phyloP scores from a whole-genome alignment of 2,888 invertebrate species.

The Orthosia cruda region DNA sequence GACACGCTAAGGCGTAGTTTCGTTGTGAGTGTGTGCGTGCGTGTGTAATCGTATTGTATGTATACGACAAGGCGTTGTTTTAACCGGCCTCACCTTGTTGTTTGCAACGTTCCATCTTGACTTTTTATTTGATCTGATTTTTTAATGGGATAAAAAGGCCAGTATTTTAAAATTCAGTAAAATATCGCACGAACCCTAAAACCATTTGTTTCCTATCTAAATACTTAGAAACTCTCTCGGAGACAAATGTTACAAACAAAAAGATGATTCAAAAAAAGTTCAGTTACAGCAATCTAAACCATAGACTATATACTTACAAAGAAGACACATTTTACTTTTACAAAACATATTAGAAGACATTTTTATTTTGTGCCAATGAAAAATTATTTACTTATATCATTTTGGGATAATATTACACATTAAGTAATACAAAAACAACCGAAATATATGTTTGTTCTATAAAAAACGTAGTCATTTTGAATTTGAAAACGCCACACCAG shows the following conservation, averaged over 20 bases:
- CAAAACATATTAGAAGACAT: constrained; percentile 53
- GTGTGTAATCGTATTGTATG: too few species aligned
- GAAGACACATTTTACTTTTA: constrained; percentile 53
- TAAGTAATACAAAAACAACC: background rate
- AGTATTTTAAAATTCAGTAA: constrained; percentile 12
- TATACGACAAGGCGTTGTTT: too few species aligned
- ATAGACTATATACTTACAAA: constrained; percentile 42
- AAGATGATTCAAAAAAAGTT: constrained; percentile 46
- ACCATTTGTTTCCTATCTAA: constrained; percentile 69
- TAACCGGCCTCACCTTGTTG: too few species aligned
- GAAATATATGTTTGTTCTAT: background rate
- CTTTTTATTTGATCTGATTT: too few species aligned
- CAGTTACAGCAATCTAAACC: constrained; percentile 34
- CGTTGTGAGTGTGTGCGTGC: too few species aligned
- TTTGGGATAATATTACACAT: too few species aligned
- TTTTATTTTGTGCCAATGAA: constrained; percentile 61
- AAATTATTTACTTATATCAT: too few species aligned
- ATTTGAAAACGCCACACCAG: background rate
- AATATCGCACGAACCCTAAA: constrained; percentile 52
- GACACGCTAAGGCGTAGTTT: too few species aligned
- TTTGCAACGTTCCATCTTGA: too few species aligned
- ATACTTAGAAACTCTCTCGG: constrained; percentile 65
- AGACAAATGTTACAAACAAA: constrained; percentile 42
- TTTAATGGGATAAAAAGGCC: background rate
- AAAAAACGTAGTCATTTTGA: background rate